Evolutionary conservation across 2,797 vertebrate genomes (phyloP).

Genomic region (Gymnopithys bicolor): DNA sequence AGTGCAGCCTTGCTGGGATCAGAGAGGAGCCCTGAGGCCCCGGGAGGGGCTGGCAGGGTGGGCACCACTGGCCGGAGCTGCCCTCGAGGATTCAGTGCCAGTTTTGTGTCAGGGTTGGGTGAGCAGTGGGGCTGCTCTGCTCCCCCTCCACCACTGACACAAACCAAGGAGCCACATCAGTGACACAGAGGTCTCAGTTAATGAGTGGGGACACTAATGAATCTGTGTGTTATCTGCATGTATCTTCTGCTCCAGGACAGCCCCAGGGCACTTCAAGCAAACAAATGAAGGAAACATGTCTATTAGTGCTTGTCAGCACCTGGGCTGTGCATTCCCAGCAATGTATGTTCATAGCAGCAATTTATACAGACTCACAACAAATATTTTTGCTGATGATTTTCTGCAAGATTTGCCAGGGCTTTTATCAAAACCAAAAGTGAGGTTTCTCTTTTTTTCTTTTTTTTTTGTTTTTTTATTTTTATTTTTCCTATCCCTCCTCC

Average conservation of each 20-base stretch:
- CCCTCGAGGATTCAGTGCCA: accelerated
- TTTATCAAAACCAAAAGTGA: background rate
- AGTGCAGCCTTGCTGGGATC: background rate
- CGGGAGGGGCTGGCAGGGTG: background rate
- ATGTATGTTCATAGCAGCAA: background rate
- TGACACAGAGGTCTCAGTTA: background rate
- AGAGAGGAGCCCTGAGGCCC: background rate
- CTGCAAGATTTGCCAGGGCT: background rate
- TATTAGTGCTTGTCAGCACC: background rate
- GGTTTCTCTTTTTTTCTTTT: background rate
- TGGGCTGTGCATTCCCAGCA: background rate
- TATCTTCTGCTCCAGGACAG: constrained; percentile 20
- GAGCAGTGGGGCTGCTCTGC: background rate
- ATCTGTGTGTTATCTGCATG: background rate
- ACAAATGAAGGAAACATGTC: background rate
- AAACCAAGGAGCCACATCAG: background rate
- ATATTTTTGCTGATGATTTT: background rate
- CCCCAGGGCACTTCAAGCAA: background rate
- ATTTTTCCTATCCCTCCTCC: no score
- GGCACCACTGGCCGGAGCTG: background rate
- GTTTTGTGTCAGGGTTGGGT: background rate
- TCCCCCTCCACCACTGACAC: background rate
- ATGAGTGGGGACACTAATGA: constrained; percentile 33
- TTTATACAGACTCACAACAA: background rate
- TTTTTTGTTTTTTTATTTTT: no score